Base-by-base conservation (phyloP, 2,797 vertebrate genomes). In the Carcharodon carcharias region DNA sequence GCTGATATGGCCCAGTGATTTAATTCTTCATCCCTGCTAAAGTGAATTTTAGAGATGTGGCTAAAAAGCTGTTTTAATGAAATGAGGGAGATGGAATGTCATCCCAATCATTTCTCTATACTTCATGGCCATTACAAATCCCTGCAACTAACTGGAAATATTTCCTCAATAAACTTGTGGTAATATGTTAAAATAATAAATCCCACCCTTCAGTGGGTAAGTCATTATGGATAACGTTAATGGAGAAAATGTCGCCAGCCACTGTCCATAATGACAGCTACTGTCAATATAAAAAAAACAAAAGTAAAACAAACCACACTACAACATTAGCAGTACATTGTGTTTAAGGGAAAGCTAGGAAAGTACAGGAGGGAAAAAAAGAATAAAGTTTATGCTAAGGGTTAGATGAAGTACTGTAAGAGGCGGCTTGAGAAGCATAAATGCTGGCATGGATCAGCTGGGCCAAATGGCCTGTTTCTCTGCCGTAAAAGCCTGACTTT, bases 111-210 rank as follows among this genome's bases (percentile, higher is more conserved):
- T 93, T 93, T 65, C 91, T 93, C 61, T n/a, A 67, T 67, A 65
- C 45, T 67, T 93, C 91, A 65, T 4, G 61, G 91, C 91, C n/a
- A 93, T 67, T 67, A 93, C 67, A 65, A 67, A 45, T 45, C 21
- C n/a, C 91, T 93, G 61, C 67, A 93, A 93, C 91, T 45, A 67
- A 93, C 91, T 26, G 91, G n/a, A 93, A 93, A 93, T n/a, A n/a
- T 67, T 93, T 93, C 91, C 91, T 93, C 91, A 93, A 67, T 93
- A 93, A 67, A 93, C 91, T 67, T 67, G 91, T 11, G n/a, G 61
- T 93, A 67, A 93, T 93, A 93, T 93, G 91, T 40, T 67, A 12
- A 45, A 45, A 93, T 40, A 63, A 93, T 93, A 93, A 58, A 93
- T 93, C 91, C 61, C 1, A 67, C 45, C 63, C 91, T 93, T 93